Conservation (phyloP, 2,797 vertebrate species). For the Cryptoblepharus egeriae region DNA sequence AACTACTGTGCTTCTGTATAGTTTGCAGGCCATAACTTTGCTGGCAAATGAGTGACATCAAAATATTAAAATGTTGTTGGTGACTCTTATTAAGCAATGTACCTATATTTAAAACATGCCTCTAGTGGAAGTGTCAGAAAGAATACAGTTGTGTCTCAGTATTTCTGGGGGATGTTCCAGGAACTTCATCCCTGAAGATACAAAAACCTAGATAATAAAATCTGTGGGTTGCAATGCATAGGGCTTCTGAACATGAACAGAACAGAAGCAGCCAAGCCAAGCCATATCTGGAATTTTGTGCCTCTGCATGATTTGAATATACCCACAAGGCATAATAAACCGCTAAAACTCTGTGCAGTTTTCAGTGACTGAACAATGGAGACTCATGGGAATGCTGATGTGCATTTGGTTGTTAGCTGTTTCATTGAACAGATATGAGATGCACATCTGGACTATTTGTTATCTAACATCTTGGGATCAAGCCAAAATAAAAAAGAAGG, state of each 20-base stretch:
- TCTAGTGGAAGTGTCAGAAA: too few relatives aligned
- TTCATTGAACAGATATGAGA: neutral
- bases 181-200: too few relatives aligned
- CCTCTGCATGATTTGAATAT: conserved; percentile 20
- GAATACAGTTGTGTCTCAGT: too few relatives aligned
- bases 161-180: too few relatives aligned
- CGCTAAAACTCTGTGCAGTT: neutral
- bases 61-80: neutral
- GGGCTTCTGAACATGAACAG: too few relatives aligned
- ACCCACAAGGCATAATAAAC: conserved; percentile 3
- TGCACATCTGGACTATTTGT: neutral
- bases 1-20: neutral
- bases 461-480: neutral
- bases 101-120: too few relatives aligned
- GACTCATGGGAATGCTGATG: conserved; percentile 7
- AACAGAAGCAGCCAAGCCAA: conserved; percentile 1
- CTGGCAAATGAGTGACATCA: neutral
- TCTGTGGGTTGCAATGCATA: too few relatives aligned
- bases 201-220: too few relatives aligned
- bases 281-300: neutral
- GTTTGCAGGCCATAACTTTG: neutral
- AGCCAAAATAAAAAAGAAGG: neutral
- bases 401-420: neutral
- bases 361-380: conserved; percentile 27
- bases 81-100: too few relatives aligned